phyloP scores from a whole-genome alignment of 2,797 vertebrate genomes.

The Xiphorhynchus erythropygius region DNA sequence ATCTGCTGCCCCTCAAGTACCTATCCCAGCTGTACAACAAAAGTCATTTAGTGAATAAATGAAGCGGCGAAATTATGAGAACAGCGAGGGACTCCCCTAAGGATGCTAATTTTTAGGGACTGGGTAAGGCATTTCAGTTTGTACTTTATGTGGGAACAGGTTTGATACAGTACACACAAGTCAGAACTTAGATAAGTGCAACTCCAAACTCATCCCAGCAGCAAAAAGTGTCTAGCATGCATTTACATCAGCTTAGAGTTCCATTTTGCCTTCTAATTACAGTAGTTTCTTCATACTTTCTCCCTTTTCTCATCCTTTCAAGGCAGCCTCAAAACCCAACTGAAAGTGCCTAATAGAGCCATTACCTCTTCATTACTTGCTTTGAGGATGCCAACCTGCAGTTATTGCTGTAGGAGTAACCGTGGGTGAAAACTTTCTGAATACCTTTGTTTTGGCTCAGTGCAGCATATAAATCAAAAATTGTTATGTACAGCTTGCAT shows the following conservation, averaged over 20 bases:
- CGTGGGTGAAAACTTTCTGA: background rate
- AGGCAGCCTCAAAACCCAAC: background rate
- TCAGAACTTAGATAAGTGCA: background rate
- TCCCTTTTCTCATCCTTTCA: background rate
- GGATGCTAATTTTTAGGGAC: background rate
- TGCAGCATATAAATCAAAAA: background rate
- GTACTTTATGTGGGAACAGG: background rate
- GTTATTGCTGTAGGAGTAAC: background rate
- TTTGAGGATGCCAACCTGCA: background rate
- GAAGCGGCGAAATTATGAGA: background rate
- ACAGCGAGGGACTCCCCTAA: background rate
- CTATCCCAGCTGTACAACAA: background rate
- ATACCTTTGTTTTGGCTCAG: background rate
- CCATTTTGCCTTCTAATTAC: background rate
- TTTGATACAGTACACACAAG: background rate
- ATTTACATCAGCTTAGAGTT: background rate
- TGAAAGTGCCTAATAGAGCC: background rate
- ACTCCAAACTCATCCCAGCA: fast-evolving
- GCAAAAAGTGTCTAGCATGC: background rate
- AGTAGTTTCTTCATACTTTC: background rate
- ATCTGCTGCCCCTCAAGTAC: background rate
- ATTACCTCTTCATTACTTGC: background rate
- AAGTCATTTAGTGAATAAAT: background rate
- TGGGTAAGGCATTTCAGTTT: background rate
- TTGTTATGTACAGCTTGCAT: background rate